These are phyloP conservation scores for Speoplatyrhinus poulsoni DNA, from an alignment of 2,113 vertebrate genomes.

Conservation along the genomic window DNA sequence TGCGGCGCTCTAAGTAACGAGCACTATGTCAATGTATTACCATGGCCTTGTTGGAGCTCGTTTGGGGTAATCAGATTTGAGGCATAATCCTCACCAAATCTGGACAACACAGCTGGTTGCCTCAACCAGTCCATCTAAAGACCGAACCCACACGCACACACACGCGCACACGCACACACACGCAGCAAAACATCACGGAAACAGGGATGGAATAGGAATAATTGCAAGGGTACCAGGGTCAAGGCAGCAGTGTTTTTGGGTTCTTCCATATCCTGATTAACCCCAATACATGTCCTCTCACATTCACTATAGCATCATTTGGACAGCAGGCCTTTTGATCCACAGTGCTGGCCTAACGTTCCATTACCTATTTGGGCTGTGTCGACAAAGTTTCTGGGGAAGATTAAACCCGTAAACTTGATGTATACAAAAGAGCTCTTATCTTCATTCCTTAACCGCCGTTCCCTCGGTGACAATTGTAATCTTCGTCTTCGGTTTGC, in stretches of 20 bases:
- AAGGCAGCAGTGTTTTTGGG: constrained; percentile 45
- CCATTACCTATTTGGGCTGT: constrained; percentile 20
- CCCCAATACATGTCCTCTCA: constrained; percentile 48
- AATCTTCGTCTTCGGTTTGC: constrained; percentile 48
- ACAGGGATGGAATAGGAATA: constrained; percentile 37
- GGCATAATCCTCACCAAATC: constrained; percentile 71
- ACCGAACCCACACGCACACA: not conserved
- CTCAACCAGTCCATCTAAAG: constrained; percentile 40
- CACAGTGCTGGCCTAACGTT: constrained; percentile 25
- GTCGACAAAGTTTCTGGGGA: constrained; percentile 7
- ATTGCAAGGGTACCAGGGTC: constrained; percentile 38
- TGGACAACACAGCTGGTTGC: constrained; percentile 71
- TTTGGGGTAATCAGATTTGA: constrained; percentile 67
- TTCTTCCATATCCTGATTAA: constrained; percentile 68
- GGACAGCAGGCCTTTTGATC: constrained; percentile 26
- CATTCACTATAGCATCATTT: constrained; percentile 39
- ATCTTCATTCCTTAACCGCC: constrained; percentile 30
- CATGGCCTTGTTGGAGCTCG: constrained; percentile 54
- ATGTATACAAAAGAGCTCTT: constrained; percentile 30
- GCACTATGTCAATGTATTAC: constrained; percentile 57
- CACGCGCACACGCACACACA: constrained; percentile 1
- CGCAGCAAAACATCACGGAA: constrained; percentile 24
- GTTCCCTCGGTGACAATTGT: constrained; percentile 37
- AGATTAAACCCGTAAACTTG: constrained; percentile 41
- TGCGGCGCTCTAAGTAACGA: not conserved